Evolutionary conservation across 2,113 vertebrate species (phyloP), one percentile per base, ranked within the genome.

Genomic region (Gymnarchus niloticus): DNA sequence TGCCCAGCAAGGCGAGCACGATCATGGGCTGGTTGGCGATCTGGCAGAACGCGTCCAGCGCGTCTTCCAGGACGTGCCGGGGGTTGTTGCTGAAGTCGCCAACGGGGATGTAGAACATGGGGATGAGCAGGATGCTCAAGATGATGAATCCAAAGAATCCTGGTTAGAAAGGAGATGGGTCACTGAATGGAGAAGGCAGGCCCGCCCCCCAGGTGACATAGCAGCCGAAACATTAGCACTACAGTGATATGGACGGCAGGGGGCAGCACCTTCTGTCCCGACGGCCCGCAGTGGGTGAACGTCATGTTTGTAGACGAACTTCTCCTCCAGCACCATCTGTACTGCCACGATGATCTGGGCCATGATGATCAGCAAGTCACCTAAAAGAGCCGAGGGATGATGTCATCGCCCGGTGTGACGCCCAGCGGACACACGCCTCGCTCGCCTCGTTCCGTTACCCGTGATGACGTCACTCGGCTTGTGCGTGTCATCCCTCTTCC

Each of bases 261-360:
- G 28, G 28, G 8, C 4, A 86, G 1, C 87, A 98, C 97, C 97
- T 93, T 98, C 97, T 0, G 94, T 98, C 57, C 97, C 97, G 0
- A 98, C 97, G 0, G 97, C 97, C 52, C 90, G 93, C 10, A 99
- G 94, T 0, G 97, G 97, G 89, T 98, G 97, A 14, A 98, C 95
- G 0, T 97, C 94, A 2, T 98, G 96, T 85, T 94, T 97, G 92
- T 96, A 97, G 91, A 99, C 93, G 77, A 98, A 97, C 86, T 97
- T 99, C 89, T 99, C 97, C 86, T 99, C 97, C 46, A 99, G 93
- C n/a, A 98, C 97, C 97, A 99, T 98, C 91, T 98, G 97, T 84
- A 98, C 94, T 14, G 97, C 90, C 0, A 95, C 95, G 0, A 99
- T 95, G 83, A 98, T 90, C 91, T 98, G 97, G 9, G 97, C 97